Percentiles rank a stretch among this genome's conserved stretches.
Evolutionary conservation across 2,888 invertebrate genomes (phyloP).

Genomic region (Drosophila demipolita): DNA sequence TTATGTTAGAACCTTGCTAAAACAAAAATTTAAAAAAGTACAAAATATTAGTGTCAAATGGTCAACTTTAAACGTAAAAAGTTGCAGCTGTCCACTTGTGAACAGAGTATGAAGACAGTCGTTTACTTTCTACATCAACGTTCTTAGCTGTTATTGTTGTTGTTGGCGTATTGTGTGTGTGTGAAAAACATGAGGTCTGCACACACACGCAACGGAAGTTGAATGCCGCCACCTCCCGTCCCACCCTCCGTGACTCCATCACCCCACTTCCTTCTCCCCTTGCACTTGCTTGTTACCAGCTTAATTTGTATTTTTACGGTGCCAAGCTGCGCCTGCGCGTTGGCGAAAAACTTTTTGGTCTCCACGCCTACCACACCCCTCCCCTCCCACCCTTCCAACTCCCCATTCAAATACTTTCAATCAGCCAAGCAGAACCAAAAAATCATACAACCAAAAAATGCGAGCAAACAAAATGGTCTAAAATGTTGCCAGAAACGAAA

Average conservation of each 20-base stretch:
- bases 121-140: not conserved
- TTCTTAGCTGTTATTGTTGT: not conserved
- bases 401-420: conserved; percentile 50
- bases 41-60: not conserved
- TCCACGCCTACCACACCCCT: conserved; percentile 9
- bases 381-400: not conserved
- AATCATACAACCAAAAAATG: conserved; percentile 42
- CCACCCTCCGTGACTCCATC: not conserved
- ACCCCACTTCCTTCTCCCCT: not conserved
- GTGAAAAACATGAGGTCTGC: conserved; percentile 29
- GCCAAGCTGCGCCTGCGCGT: conserved; percentile 52
- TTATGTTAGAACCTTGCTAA: no score
- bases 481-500: conserved; percentile 19
- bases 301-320: conserved; percentile 24
- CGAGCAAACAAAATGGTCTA: conserved; percentile 22
- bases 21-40: no score
- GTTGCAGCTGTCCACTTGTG: not conserved
- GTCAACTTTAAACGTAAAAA: not conserved
- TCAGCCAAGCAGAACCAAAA: conserved; percentile 63
- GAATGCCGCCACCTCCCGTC: not conserved
- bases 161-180: conserved; percentile 5
- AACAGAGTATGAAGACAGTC: not conserved
- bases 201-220: conserved; percentile 52
- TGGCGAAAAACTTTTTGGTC: conserved; percentile 42
- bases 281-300: conserved; percentile 28